A percentile compares a stretch with the other conserved stretches of the same genome.
phyloP scores from a whole-genome alignment of 2,888 invertebrate genomes.

The Eugnorisma glareosa region DNA sequence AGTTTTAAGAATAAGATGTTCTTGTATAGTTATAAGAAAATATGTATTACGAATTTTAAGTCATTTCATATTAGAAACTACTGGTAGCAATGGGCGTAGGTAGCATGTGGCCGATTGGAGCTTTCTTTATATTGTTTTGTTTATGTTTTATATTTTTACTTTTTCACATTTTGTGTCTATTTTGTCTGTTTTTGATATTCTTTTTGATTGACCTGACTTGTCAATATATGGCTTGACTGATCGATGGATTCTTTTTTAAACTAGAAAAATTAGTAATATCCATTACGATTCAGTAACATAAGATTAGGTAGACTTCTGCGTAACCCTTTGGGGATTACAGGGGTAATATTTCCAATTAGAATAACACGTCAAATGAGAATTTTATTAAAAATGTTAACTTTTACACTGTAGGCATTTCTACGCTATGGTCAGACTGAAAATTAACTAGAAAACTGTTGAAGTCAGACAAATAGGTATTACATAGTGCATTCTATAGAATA shows the following conservation, averaged over 20 bases:
- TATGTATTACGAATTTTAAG: not conserved
- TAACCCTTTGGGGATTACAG: not conserved
- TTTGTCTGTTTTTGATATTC: too few relatives aligned
- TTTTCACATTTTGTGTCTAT: too few relatives aligned
- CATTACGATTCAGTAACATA: too few relatives aligned
- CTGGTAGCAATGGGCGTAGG: not conserved
- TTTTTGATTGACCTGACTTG: too few relatives aligned
- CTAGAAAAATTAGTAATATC: too few relatives aligned
- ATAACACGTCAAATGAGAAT: not conserved
- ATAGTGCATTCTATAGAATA: slow-evolving; percentile 22
- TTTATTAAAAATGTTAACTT: not conserved
- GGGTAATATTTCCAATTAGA: not conserved
- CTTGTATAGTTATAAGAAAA: not conserved
- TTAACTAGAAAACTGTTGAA: not conserved
- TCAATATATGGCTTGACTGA: too few relatives aligned
- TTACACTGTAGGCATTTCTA: not conserved
- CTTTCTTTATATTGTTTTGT: too few relatives aligned
- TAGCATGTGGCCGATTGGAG: too few relatives aligned
- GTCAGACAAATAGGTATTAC: not conserved
- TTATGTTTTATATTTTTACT: too few relatives aligned
- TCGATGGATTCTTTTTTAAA: too few relatives aligned
- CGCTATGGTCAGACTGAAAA: not conserved
- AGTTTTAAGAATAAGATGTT: not conserved
- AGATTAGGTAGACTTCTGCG: not conserved
- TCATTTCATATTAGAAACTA: not conserved